These are phyloP conservation scores for Acyrthosiphon pisum DNA, from an alignment of 1,140 invertebrate species.

Conservation along the genomic window DNA sequence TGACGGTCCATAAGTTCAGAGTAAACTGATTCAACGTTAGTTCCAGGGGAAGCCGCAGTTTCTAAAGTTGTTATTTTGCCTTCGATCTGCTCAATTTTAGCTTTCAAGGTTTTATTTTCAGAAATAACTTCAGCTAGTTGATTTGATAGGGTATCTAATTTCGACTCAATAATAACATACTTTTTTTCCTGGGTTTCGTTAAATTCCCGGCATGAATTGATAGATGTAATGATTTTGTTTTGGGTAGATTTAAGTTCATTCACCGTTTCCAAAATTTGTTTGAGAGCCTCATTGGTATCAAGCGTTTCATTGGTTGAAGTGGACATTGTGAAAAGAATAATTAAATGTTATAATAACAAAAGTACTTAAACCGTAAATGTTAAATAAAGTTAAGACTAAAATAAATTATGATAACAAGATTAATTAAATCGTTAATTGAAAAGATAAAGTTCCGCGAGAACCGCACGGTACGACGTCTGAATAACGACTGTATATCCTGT, in stretches of 20 bases:
- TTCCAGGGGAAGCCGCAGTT: neutral
- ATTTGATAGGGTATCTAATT: neutral
- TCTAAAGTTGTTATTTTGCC: neutral
- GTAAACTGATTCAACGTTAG: neutral
- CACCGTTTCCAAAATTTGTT: neutral
- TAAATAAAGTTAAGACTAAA: neutral
- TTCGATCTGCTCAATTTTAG: neutral
- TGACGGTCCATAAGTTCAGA: neutral
- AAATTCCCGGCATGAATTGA: too few species aligned
- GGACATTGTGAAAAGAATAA: neutral
- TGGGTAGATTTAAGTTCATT: conserved; percentile 4
- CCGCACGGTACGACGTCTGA: too few species aligned
- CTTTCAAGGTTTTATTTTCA: neutral
- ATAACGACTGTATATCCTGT: too few species aligned
- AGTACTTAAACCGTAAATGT: too few species aligned
- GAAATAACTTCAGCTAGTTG: neutral
- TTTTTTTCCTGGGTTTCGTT: neutral
- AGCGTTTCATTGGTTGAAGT: too few species aligned
- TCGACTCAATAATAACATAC: neutral
- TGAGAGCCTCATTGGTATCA: neutral
- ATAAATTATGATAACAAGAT: neutral
- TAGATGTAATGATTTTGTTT: too few species aligned
- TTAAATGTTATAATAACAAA: neutral
- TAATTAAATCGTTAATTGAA: too few species aligned
- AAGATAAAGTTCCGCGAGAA: too few species aligned